A percentile compares a stretch with the other conserved stretches of the same genome.
phyloP scores from a whole-genome alignment of 2,113 vertebrate species.

The Rhizomys pruinosus region DNA sequence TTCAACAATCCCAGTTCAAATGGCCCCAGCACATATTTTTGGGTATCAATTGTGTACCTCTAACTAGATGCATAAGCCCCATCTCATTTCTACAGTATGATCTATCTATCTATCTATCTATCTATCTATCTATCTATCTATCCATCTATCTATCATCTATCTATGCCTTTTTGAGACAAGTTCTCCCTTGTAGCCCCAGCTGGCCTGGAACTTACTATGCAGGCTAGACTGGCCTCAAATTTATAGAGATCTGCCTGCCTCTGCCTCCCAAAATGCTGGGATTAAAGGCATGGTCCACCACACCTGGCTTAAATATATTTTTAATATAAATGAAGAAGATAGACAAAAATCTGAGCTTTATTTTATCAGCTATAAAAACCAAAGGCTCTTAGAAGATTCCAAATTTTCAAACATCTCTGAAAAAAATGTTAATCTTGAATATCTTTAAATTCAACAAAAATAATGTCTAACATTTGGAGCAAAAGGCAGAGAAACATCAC shows the following conservation, averaged over 20 bases:
- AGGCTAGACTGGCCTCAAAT: too few species aligned
- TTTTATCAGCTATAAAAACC: constrained; percentile 19
- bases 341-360: neutral
- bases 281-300: too few species aligned
- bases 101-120: too few species aligned
- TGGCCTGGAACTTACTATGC: too few species aligned
- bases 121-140: too few species aligned
- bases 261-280: too few species aligned
- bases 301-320: too few species aligned
- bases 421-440: constrained; percentile 5
- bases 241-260: too few species aligned
- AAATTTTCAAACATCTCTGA: neutral
- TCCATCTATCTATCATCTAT: too few species aligned
- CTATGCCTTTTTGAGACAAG: too few species aligned
- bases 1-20: neutral
- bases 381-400: neutral
- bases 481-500: neutral
- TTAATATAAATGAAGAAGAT: constrained; percentile 7
- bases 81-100: constrained; percentile 41
- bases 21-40: neutral
- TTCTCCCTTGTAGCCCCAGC: too few species aligned
- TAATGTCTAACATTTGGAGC: constrained; percentile 2
- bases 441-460: constrained; percentile 26
- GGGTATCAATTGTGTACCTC: neutral
- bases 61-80: neutral